Evolutionary conservation across 1,140 invertebrate genomes (phyloP), one percentile per base, ranked within the genome.

Genomic region (Drosophila arawakana): DNA sequence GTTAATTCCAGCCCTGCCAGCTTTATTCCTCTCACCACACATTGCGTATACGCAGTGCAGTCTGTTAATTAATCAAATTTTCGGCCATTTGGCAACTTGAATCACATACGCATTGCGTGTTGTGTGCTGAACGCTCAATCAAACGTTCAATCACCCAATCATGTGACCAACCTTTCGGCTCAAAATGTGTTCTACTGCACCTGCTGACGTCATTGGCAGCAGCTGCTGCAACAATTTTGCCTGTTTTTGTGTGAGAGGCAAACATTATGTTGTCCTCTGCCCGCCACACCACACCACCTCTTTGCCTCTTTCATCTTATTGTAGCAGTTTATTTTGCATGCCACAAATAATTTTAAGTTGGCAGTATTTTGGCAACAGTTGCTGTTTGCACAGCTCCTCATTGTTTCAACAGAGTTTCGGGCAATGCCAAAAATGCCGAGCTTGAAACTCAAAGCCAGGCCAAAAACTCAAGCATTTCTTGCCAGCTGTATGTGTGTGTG

Each of bases 341-440:
- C 72, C 63, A 44, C 76, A 83, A 83, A 83, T 84, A 80, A 67
- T 73, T 79, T 44, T 18, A 55, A 57, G 57, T 69, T 67, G 60
- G 15, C 34, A 61, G 59, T 46, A 15, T 7, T 52, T 54, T 62
- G 50, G 50, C 59, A 55, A 11, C 55, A 59, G 43, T 41, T 34
- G 44, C 69, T 30, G 39, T 39, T 30, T 30, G 15, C 18, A 37
- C 11, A 37, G 50, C 49, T 59, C 44, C 59, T 74, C 81, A 81
- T 75, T 81, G 81, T 86, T 85, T 69, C 41, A 73, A 41, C 65
- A 83, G 54, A 71, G 58, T 72, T 46, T 49, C 34, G n/a, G 50
- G 59, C 70, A 66, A 71, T 74, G 70, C 81, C 75, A 72, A 81
- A 76, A 81, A 84, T 62, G 68, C 59, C 72, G 62, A 69, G 49